A percentile compares a stretch with the other conserved stretches of the same genome.
These are phyloP conservation scores for Drosophila punjabiensis DNA, from an alignment of 1,140 invertebrate species.

Conservation along the genomic window DNA sequence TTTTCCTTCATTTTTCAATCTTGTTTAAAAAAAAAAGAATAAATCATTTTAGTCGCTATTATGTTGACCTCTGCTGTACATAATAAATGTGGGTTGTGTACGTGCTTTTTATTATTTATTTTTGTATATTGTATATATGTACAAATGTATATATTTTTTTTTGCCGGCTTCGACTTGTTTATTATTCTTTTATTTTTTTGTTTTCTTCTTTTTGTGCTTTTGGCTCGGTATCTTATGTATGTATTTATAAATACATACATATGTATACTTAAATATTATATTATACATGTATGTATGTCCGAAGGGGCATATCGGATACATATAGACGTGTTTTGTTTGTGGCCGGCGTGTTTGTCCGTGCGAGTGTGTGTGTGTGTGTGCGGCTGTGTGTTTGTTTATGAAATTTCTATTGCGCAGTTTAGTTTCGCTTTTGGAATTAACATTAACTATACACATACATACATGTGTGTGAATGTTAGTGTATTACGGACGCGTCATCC, in stretches of 20 bases:
- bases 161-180: conserved; percentile 70
- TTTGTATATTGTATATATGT: conserved; percentile 14
- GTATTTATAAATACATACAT: not conserved
- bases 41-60: not conserved
- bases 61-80: conserved; percentile 11
- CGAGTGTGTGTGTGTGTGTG: conserved; percentile 2
- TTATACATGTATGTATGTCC: not conserved
- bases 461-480: not conserved
- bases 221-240: conserved; percentile 51
- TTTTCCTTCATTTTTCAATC: not conserved
- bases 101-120: conserved; percentile 16
- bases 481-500: conserved; percentile 34
- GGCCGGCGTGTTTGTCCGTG: conserved; percentile 26
- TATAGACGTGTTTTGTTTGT: conserved; percentile 43
- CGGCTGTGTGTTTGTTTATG: conserved; percentile 66
- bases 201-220: conserved; percentile 46
- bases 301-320: conserved; percentile 6
- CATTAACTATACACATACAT: conserved; percentile 14
- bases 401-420: conserved; percentile 82
- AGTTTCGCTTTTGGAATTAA: conserved; percentile 49
- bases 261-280: conserved; percentile 7
- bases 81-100: conserved; percentile 8
- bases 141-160: conserved; percentile 25
- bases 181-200: conserved; percentile 51
- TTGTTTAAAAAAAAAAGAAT: no score